Conservation (phyloP, 1,140 invertebrate genomes). For the Drosophila nikananu region DNA sequence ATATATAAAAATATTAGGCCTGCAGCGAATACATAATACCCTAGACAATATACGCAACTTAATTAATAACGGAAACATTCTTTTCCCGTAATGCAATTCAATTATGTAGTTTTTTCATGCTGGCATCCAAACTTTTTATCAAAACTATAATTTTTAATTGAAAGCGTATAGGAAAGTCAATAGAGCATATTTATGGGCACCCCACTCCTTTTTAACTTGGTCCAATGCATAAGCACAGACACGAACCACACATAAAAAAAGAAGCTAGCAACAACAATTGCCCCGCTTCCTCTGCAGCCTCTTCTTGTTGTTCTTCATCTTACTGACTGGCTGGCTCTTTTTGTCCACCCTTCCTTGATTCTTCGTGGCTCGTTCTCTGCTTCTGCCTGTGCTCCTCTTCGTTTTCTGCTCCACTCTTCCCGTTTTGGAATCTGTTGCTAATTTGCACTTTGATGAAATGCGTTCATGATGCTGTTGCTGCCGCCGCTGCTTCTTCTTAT, state of each 20-base stretch:
- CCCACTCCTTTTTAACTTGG: constrained; percentile 15
- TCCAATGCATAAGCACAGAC: constrained; percentile 59
- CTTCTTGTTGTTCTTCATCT: constrained; percentile 22
- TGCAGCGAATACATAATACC: not conserved
- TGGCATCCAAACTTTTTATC: not conserved
- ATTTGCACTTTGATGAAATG: constrained; percentile 83
- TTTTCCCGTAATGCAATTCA: not conserved
- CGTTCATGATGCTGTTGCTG: constrained; percentile 61
- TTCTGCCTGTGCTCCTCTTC: not conserved
- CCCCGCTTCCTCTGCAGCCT: constrained; percentile 22
- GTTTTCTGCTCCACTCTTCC: constrained; percentile 9
- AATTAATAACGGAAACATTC: not conserved
- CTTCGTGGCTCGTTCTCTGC: constrained; percentile 38
- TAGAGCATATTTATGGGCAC: not conserved
- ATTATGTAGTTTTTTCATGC: not conserved
- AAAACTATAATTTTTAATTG: not conserved
- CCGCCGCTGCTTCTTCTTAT: constrained; percentile 9
- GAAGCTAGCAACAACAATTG: constrained; percentile 15
- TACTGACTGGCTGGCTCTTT: not conserved
- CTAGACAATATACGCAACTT: not conserved
- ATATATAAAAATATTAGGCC: not conserved
- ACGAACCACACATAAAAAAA: constrained; percentile 53
- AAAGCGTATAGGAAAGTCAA: constrained; percentile 7
- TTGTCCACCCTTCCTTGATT: constrained; percentile 5
- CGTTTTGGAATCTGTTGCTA: constrained; percentile 76